Conservation (phyloP, 2,797 vertebrate genomes). For the Platyrinchus mystaceus region DNA sequence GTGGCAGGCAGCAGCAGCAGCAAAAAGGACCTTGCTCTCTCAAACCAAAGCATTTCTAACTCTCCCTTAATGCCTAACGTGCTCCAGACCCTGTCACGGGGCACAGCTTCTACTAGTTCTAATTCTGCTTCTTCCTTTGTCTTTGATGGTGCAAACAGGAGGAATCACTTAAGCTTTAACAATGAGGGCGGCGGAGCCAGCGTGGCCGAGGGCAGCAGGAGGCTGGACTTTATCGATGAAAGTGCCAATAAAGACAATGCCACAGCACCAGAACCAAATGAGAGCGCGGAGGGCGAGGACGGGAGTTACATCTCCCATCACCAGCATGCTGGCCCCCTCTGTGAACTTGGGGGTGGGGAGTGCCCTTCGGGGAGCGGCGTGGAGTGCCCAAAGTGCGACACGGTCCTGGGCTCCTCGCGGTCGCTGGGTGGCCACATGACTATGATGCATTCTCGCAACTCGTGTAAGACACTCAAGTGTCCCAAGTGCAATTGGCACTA, state of each 20-base stretch:
- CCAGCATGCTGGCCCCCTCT: slow-evolving; percentile 86
- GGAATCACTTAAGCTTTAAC: slow-evolving; percentile 99
- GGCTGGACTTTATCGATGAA: slow-evolving; percentile 91
- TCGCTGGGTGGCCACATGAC: slow-evolving; percentile 99
- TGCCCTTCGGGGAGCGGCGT: slow-evolving; percentile 93
- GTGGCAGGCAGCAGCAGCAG: slow-evolving; percentile 85
- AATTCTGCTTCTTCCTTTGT: slow-evolving; percentile 91
- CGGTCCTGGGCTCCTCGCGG: slow-evolving; percentile 93
- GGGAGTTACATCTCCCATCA: slow-evolving; percentile 89
- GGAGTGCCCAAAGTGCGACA: slow-evolving; percentile 99
- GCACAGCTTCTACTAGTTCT: slow-evolving; percentile 89
- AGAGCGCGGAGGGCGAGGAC: slow-evolving; percentile 94
- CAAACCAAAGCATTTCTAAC: slow-evolving; percentile 99
- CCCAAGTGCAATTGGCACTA: slow-evolving; percentile 99
- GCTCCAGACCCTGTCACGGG: slow-evolving; percentile 93
- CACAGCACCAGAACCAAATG: slow-evolving; percentile 99
- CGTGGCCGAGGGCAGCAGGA: slow-evolving; percentile 89
- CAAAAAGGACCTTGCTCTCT: slow-evolving; percentile 94
- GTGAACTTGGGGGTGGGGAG: slow-evolving; percentile 90
- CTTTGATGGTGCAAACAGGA: slow-evolving; percentile 91
- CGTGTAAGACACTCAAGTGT: slow-evolving; percentile 99
- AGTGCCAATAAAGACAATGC: slow-evolving; percentile 99
- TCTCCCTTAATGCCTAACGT: slow-evolving; percentile 99
- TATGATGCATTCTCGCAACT: slow-evolving; percentile 99
- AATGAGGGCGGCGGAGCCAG: slow-evolving; percentile 86